Base-by-base conservation (phyloP, 1,140 invertebrate genomes). In the Octopus sinensis region DNA sequence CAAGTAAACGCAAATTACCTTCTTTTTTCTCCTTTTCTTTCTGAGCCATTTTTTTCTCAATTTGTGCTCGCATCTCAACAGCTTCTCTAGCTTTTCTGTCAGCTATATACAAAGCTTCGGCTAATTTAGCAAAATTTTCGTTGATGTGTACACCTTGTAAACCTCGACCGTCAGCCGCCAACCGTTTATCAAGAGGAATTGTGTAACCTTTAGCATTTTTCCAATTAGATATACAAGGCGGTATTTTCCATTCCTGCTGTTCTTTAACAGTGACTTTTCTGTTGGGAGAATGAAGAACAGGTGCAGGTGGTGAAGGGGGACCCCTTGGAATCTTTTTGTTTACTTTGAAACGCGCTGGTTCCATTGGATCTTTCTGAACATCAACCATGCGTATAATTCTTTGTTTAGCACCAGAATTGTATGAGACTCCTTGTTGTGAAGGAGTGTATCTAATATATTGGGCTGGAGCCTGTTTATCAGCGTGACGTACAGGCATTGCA, bases 171-270 rank as follows among this genome's bases (percentile, higher is more conserved):
- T 99, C 98, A 13, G 98, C 98, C 4, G 98, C 98, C 84, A 99
- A 91, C 86, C 98, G 94, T 92, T 99, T 99, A 90, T 99, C 98
- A 82, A 99, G 91, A 0, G 98, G 98, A 88, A 99, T 98, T 0
- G 98, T 99, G 91, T 99, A 99, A 88, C 97, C 96, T 86, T 99
- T 93, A 4, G 97, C 96, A 90, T 99, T 99, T 91, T 99, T 99
- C 98, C 98, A 99, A 88, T 99, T 99, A 13, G 96, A 98, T 84
- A 99, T 98, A 88, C 98, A 99, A 0, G 98, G 98, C 23, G 98
- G 98, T 86, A 99, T 99, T 92, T 99, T 99, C 98, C 98, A 99
- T 91, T 99, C 98, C 84, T 98, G 95, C 89, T 99, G 98, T 90
- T 99, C 98, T 90, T 99, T 98, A 0, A 98, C 97, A 6, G 98